These are phyloP conservation scores for Drosophila paranaensis DNA, from an alignment of 2,888 invertebrate genomes.

Conservation along the genomic window DNA sequence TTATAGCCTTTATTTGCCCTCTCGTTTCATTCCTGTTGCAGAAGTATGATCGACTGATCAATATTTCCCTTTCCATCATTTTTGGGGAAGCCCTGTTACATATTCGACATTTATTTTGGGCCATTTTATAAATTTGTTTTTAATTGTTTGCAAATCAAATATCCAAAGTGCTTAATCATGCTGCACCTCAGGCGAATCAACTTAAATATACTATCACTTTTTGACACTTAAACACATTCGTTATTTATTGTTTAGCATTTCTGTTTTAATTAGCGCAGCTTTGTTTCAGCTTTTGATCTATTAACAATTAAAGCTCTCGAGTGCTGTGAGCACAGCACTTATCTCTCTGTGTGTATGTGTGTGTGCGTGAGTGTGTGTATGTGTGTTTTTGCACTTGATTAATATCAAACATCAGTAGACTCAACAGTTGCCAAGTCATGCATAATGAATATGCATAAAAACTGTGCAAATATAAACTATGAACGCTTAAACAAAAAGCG, in stretches of 20 bases:
- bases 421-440: slow-evolving; percentile 62
- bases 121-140: slow-evolving; percentile 9
- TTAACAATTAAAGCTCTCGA: slow-evolving; percentile 42
- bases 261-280: slow-evolving; percentile 63
- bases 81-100: slow-evolving; percentile 1
- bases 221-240: slow-evolving; percentile 36
- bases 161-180: slow-evolving; percentile 39
- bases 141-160: slow-evolving; percentile 2
- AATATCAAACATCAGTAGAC: slow-evolving; percentile 41
- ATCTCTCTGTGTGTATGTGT: neutral
- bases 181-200: slow-evolving; percentile 11
- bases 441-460: slow-evolving; percentile 72
- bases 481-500: slow-evolving; percentile 48
- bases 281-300: slow-evolving; percentile 60
- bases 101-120: neutral
- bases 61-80: neutral
- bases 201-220: slow-evolving; percentile 53
- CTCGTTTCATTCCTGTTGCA: neutral
- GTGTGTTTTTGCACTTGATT: slow-evolving; percentile 28
- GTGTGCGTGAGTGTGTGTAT: slow-evolving; percentile 5
- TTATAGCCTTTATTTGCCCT: too few species aligned
- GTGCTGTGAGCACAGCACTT: slow-evolving; percentile 32
- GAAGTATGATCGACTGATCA: too few species aligned
- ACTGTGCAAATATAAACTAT: slow-evolving; percentile 56
- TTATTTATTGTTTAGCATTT: slow-evolving; percentile 48